Evolutionary conservation across 1,140 invertebrate species (phyloP).

Genomic region (Gonioctena quinquepunctata): DNA sequence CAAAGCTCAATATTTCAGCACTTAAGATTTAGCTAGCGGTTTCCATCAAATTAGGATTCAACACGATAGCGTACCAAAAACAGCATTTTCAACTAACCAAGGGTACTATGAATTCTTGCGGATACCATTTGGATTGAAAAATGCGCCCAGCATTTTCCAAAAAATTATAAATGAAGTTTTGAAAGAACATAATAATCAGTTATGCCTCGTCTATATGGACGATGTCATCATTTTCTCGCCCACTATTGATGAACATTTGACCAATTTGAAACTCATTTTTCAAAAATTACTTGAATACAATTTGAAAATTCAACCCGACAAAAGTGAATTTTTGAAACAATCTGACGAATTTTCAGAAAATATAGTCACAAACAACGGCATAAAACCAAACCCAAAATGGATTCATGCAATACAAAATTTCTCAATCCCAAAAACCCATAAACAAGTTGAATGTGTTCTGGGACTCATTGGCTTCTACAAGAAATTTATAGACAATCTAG

Average conservation of each 20-base stretch:
- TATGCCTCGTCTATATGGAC: slow-evolving; percentile 52
- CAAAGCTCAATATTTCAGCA: too few species aligned
- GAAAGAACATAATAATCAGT: slow-evolving; percentile 41
- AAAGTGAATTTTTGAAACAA: background rate
- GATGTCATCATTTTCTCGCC: slow-evolving; percentile 45
- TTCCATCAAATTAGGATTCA: too few species aligned
- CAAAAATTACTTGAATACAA: background rate
- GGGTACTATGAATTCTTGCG: too few species aligned
- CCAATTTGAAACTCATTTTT: background rate
- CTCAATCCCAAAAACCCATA: slow-evolving; percentile 32
- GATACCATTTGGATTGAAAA: too few species aligned
- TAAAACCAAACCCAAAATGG: slow-evolving; percentile 33
- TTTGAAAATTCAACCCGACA: background rate
- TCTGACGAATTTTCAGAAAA: slow-evolving; percentile 37
- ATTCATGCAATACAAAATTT: slow-evolving; percentile 27
- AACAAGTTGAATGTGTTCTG: slow-evolving; percentile 35
- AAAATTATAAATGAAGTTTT: slow-evolving; percentile 50
- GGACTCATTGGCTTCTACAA: background rate
- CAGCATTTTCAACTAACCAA: too few species aligned
- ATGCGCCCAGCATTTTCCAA: too few species aligned
- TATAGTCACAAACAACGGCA: slow-evolving; percentile 32
- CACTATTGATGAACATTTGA: too few species aligned
- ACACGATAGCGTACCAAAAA: too few species aligned
- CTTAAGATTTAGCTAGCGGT: too few species aligned
- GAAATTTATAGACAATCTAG: background rate